phyloP scores from a whole-genome alignment of 1,140 invertebrate genomes.

The Drosophila micromelanica region DNA sequence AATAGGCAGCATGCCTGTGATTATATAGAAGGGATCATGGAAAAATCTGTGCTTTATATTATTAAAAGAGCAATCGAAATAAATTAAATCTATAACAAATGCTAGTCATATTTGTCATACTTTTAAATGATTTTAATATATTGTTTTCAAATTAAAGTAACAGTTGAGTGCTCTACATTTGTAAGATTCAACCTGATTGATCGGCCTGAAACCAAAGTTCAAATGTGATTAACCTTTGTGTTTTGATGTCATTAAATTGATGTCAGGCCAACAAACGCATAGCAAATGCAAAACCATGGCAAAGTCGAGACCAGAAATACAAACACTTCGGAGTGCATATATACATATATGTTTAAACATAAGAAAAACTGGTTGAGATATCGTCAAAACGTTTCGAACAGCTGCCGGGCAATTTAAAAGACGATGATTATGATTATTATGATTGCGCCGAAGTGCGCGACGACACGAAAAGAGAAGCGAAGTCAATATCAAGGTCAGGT shows the following conservation, averaged over 20 bases:
- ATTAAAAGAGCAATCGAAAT: too few relatives aligned
- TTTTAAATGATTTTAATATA: too few relatives aligned
- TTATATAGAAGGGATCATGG: too few relatives aligned
- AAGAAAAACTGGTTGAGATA: conserved; percentile 66
- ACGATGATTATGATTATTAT: conserved; percentile 39
- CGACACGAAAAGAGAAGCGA: conserved; percentile 27
- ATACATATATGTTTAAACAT: neutral
- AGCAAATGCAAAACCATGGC: conserved; percentile 26
- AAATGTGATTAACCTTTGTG: conserved; percentile 80
- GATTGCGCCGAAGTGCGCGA: conserved; percentile 9
- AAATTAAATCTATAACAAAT: too few relatives aligned
- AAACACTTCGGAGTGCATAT: neutral
- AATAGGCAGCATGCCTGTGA: too few relatives aligned
- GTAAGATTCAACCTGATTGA: conserved; percentile 2
- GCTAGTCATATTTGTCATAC: too few relatives aligned
- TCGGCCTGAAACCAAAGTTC: conserved; percentile 52
- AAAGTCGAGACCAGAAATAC: conserved; percentile 13
- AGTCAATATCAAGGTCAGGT: conserved; percentile 82
- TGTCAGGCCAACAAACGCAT: conserved; percentile 60
- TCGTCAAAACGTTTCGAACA: conserved; percentile 54
- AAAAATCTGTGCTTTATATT: too few relatives aligned
- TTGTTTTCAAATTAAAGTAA: neutral
- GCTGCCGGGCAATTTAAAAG: conserved; percentile 51
- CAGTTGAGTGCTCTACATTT: neutral
- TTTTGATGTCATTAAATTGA: conserved; percentile 75